Percentiles rank a stretch among this genome's conserved stretches.
Evolutionary conservation across 2,888 invertebrate genomes (phyloP).

Genomic region (Drosophila suboccidentalis): DNA sequence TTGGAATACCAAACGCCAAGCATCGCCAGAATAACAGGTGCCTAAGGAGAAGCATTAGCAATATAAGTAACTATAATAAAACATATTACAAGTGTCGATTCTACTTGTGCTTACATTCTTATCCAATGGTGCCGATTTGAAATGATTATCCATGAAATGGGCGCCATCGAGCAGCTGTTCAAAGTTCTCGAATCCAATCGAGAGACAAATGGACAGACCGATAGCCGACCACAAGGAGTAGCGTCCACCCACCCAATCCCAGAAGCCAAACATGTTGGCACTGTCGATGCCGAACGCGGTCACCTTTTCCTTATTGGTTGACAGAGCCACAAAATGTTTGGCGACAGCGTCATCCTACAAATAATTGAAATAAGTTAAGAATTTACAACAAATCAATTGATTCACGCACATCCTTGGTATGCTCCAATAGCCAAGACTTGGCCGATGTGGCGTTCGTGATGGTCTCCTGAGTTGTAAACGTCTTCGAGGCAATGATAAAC

Average conservation of each 20-base stretch:
- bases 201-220: slow-evolving; percentile 97
- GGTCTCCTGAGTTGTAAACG: slow-evolving; percentile 99
- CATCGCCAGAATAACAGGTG: slow-evolving; percentile 96
- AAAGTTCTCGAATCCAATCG: slow-evolving; percentile 98
- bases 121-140: slow-evolving; percentile 93
- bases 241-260: slow-evolving; percentile 99
- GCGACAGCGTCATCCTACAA: slow-evolving; percentile 94
- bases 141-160: slow-evolving; percentile 97
- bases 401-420: slow-evolving; percentile 92
- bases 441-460: slow-evolving; percentile 99
- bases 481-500: slow-evolving; percentile 99
- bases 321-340: slow-evolving; percentile 99
- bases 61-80: not conserved
- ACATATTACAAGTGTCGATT: no score
- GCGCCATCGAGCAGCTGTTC: slow-evolving; percentile 96
- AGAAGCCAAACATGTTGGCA: slow-evolving; percentile 99
- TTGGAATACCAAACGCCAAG: slow-evolving; percentile 98
- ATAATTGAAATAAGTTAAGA: no score
- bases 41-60: slow-evolving; percentile 86
- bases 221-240: slow-evolving; percentile 99
- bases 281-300: slow-evolving; percentile 98
- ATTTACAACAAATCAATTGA: not conserved
- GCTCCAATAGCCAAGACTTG: slow-evolving; percentile 96
- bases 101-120: slow-evolving; percentile 90
- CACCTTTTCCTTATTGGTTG: slow-evolving; percentile 97